Conservation (phyloP, 2,113 vertebrate genomes). For the Alethe castanea region DNA sequence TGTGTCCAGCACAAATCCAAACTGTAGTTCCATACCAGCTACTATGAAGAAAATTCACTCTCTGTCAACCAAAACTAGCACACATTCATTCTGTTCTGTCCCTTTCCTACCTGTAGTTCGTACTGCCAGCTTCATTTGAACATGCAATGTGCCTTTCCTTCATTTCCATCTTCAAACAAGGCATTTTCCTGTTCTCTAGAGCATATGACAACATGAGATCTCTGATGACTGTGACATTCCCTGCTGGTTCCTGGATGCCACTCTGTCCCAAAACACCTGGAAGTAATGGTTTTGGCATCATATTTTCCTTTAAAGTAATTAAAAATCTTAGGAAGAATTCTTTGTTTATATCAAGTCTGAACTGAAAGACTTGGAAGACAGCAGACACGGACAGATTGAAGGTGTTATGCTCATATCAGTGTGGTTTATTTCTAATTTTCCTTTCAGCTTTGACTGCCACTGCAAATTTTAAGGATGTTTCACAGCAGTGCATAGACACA, state of each 20-base stretch:
- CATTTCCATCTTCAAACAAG: neutral
- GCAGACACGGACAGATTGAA: neutral
- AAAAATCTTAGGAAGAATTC: neutral
- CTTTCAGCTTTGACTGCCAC: neutral
- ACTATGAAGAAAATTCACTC: neutral
- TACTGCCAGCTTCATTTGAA: neutral
- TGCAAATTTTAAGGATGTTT: neutral
- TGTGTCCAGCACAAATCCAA: neutral
- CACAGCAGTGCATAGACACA: neutral
- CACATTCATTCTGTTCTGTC: neutral
- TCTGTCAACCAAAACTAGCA: neutral
- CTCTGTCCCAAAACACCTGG: neutral
- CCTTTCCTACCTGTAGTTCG: neutral
- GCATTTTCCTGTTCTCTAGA: neutral
- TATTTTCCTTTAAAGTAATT: neutral
- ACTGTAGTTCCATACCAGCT: accelerated
- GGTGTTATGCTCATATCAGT: neutral
- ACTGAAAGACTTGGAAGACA: neutral
- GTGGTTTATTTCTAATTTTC: neutral
- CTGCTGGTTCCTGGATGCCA: neutral
- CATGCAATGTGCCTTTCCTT: accelerated
- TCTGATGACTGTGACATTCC: neutral
- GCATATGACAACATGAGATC: neutral
- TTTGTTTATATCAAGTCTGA: neutral
- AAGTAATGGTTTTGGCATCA: neutral